These are phyloP conservation scores for Acanthiza pusilla DNA, from an alignment of 2,797 vertebrate species.

Conservation along the genomic window DNA sequence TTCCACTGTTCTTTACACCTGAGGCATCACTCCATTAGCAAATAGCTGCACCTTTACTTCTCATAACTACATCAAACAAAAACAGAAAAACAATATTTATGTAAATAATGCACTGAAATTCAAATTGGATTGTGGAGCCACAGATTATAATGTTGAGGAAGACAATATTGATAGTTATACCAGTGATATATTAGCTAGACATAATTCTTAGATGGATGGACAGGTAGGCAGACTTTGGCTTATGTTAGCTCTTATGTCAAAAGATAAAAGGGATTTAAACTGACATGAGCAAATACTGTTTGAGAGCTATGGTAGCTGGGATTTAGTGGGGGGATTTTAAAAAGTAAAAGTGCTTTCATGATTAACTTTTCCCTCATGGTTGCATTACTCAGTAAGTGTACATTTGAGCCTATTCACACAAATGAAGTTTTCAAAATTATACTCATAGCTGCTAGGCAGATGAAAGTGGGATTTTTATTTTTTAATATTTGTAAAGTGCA, in stretches of 20 bases:
- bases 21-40: not conserved
- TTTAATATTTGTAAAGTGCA: not conserved
- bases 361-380: not conserved
- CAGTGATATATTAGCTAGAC: not conserved
- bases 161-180: not conserved
- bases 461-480: not conserved
- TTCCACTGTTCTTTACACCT: not conserved
- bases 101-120: not conserved
- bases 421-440: not conserved
- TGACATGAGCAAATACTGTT: not conserved
- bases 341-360: not conserved
- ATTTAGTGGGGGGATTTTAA: not conserved
- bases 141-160: not conserved
- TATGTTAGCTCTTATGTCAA: not conserved
- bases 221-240: not conserved
- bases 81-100: not conserved
- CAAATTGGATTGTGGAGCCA: not conserved
- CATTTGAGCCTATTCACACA: not conserved
- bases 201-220: not conserved
- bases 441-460: not conserved
- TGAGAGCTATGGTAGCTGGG: not conserved
- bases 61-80: not conserved
- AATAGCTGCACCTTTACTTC: not conserved
- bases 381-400: not conserved
- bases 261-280: not conserved